phyloP scores from a whole-genome alignment of 2,113 vertebrate genomes.

The Aldabrachelys gigantea region DNA sequence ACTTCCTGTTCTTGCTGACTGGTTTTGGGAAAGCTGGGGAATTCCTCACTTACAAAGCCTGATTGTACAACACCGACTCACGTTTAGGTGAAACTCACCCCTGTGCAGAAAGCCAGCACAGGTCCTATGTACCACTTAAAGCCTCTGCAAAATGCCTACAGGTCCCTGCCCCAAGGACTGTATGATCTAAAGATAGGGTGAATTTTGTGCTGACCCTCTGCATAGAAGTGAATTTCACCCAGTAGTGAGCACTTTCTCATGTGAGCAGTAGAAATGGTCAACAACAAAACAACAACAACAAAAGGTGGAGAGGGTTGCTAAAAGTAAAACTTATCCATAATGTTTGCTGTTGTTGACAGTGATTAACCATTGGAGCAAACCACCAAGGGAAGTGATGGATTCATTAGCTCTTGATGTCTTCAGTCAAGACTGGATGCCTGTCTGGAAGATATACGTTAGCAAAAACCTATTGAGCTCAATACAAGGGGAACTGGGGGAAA shows the following conservation, averaged over 20 bases:
- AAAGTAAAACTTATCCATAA: constrained; percentile 2
- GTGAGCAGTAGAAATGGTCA: background rate
- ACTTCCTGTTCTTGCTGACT: background rate
- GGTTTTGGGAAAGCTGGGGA: background rate
- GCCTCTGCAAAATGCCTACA: background rate
- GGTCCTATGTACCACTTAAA: background rate
- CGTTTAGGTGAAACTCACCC: background rate
- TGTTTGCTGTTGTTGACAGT: background rate
- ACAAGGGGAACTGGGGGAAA: constrained; percentile 2
- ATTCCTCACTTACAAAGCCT: background rate
- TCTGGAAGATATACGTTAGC: constrained; percentile 41
- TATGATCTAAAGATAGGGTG: background rate
- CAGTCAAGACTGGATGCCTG: constrained; percentile 24
- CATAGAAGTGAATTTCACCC: background rate
- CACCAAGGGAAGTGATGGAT: constrained; percentile 40
- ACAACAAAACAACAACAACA: background rate
- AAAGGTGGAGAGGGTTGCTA: background rate
- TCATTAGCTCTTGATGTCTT: constrained; percentile 26
- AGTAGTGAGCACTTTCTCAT: background rate
- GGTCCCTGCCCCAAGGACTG: background rate
- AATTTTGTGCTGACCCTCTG: background rate
- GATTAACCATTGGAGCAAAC: constrained; percentile 13
- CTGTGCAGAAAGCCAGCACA: background rate
- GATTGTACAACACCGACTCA: background rate
- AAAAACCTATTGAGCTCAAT: constrained; percentile 39